Evolutionary conservation across 1,140 invertebrate species (phyloP), one percentile per base, ranked within the genome.

Genomic region (Drosophila aff.): DNA sequence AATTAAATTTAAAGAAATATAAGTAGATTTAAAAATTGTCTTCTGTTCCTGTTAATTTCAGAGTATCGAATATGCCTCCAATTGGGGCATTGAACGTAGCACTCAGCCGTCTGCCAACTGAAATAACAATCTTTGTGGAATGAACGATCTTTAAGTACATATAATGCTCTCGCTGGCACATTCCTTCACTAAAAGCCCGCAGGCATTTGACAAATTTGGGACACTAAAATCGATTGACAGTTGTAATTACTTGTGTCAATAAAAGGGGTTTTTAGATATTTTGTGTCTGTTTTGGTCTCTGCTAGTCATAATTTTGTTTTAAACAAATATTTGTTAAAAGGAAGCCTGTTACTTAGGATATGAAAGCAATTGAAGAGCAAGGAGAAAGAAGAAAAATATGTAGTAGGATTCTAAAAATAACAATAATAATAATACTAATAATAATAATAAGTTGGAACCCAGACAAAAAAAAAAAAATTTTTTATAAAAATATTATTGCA

Each of bases 221-320:
- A 84, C 84, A 89, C 84, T 89, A 89, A 89, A 89, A 81, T 75
- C 85, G 76, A 89, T 84, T 84, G 84, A 89, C 84, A 89, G 74
- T 72, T 78, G 84, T 83, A 87, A 89, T 87, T 87, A 89, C 77
- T 89, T 90, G 58, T 69, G 69, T 90, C 74, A 89, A 89, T 69
- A 89, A 21, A 46, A 15, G 50, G 28, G 43, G 15, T 50, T 38
- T 47, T 49, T 43, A 50, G 60, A 52, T 33, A 21, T 16, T 38
- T n/a, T 69, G 52, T 66, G 46, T 68, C 38, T 49, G 28, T 8
- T 57, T 26, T 64, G 21, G 40, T 13, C 26, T 43, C 26, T 47
- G 33, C 63, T 63, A 58, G 76, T 59, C 66, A 72, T 72, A 71
- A 83, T 79, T 76, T 41, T 21, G 58, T 71, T 72, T 73, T 38